Evolutionary conservation across 2,888 invertebrate genomes (phyloP), one percentile per base, ranked within the genome.

Genomic region (Lithophane leautieri): DNA sequence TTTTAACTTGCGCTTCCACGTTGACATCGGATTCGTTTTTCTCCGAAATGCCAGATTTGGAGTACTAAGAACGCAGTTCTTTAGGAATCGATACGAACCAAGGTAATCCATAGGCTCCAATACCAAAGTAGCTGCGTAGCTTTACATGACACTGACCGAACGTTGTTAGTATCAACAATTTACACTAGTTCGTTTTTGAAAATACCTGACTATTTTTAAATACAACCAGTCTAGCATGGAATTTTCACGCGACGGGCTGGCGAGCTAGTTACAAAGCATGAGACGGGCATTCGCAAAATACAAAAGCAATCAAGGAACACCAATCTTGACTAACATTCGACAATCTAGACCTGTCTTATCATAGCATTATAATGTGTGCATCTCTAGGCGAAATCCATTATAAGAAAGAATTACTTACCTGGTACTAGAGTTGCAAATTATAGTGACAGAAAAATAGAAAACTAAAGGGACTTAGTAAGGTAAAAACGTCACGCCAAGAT

Each of bases 331-430:
- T 77, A 83, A 44, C 19, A 56, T 62, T 77, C 25, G 25, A 66
- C 42, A 34, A 82, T 34, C 16, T 50, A 28, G 19, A 71, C 9
- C 7, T 34, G 40, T 54, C 28, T 78, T 66, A 78, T 50, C 19
- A 42, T 54, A 76, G 54, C 47, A 42, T 12, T 73, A 47, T 11
- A 81, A 76, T 61, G 50, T 60, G 25, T 50, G 19, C 50, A 28
- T n/a, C 3, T 62, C 42, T 81, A 25, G 25, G 50, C 65, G 44
- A 77, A 74, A 77, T 16, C 3, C 9, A 50, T 22, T 62, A 52
- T n/a, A n/a, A 40, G 42, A 42, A 22, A 40, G 34, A 58, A 67
- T 50, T 68, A 78, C 83, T 34, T 78, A 78, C 83, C 83, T 50
- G 28, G n/a, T 40, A 16, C 52, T n/a, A 52, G 6, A 61, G 22